A percentile compares a stretch with the other conserved stretches of the same genome.
Conservation (phyloP, 2,888 invertebrate genomes). For the Rhamnusium bicolor region DNA sequence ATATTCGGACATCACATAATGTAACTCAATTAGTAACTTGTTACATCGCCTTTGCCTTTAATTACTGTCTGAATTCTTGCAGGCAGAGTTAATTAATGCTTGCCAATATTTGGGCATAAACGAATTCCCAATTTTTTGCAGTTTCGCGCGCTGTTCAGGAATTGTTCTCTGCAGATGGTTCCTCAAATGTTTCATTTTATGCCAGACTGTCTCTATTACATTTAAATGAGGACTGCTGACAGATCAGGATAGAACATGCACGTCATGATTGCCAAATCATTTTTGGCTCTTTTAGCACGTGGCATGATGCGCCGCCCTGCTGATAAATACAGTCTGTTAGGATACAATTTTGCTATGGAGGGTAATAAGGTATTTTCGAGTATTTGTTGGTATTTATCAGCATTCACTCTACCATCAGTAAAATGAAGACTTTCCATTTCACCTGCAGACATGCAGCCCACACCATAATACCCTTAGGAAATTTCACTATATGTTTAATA, state of each 20-base stretch:
- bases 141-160: conserved; percentile 13
- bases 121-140: background rate
- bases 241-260: conserved; percentile 32
- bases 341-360: conserved; percentile 17
- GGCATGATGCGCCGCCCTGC: conserved; percentile 34
- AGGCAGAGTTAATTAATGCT: conserved; percentile 30
- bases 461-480: no score
- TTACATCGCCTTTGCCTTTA: conserved; percentile 20
- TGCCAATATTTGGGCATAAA: background rate
- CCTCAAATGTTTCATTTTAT: background rate
- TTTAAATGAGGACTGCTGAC: conserved; percentile 41
- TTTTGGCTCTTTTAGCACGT: conserved; percentile 35
- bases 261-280: background rate
- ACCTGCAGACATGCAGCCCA: no score
- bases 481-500: conserved; percentile 12
- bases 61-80: conserved; percentile 27
- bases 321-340: conserved; percentile 24
- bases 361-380: conserved; percentile 28
- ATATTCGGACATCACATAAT: no score
- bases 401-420: conserved; percentile 32
- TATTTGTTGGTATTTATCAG: no score
- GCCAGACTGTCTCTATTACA: conserved; percentile 33
- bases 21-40: no score
- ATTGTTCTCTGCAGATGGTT: conserved; percentile 18
- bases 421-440: no score